These are phyloP conservation scores for Pocillopora damicornis DNA, from an alignment of 64 coral and sea anemone species.

Conservation along the genomic window DNA sequence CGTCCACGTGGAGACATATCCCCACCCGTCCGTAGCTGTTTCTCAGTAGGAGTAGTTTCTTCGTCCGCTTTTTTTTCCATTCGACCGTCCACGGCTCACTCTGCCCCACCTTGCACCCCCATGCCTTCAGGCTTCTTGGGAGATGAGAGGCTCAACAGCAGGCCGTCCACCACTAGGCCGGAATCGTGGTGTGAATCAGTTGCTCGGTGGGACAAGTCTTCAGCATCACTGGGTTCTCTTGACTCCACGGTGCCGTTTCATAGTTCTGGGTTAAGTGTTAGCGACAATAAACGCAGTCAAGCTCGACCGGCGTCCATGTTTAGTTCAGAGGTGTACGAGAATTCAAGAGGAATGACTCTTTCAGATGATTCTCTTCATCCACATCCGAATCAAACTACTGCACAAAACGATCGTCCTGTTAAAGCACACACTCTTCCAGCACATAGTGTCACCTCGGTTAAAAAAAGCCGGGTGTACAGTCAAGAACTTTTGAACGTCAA, in stretches of 20 bases:
- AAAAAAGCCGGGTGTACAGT: conserved; percentile 2
- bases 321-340: conserved; percentile 6
- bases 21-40: conserved; percentile 71
- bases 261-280: background rate
- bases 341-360: conserved; percentile 13
- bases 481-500: conserved; percentile 18
- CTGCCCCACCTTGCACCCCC: conserved; percentile 78
- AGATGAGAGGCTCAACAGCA: background rate
- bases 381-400: background rate
- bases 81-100: conserved; percentile 70
- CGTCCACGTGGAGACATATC: conserved; percentile 62
- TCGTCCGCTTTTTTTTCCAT: conserved; percentile 46
- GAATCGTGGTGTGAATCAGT: conserved; percentile 15
- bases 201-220: conserved; percentile 1
- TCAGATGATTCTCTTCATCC: conserved; percentile 10
- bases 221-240: conserved; percentile 68
- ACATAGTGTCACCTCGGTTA: conserved; percentile 11
- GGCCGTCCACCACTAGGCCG: background rate
- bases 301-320: conserved; percentile 13
- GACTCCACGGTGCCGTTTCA: conserved; percentile 52
- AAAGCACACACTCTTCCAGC: conserved; percentile 38
- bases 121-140: conserved; percentile 22
- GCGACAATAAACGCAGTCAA: conserved; percentile 18
- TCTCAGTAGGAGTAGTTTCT: conserved; percentile 43
- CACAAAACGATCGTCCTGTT: background rate